These are phyloP conservation scores for Drosophila suzukii DNA, from an alignment of 1,140 invertebrate species.

Conservation along the genomic window DNA sequence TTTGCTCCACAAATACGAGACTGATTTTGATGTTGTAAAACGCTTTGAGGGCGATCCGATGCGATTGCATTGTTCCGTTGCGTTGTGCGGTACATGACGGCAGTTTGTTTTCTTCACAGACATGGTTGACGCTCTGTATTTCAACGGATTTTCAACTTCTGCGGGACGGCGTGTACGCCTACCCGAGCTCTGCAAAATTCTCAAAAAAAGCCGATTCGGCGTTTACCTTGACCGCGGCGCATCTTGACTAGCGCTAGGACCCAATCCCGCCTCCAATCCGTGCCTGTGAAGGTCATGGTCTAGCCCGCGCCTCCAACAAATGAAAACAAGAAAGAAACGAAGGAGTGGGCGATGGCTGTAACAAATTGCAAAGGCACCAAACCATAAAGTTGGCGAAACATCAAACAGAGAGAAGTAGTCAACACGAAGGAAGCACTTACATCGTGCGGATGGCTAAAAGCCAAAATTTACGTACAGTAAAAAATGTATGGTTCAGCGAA, in stretches of 20 bases:
- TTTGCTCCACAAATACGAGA: conserved; percentile 38
- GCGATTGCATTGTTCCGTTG: conserved; percentile 21
- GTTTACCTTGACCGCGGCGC: conserved; percentile 32
- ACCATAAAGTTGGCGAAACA: conserved; percentile 43
- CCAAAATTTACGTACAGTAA: conserved; percentile 60
- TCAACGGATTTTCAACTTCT: neutral
- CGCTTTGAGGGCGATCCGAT: conserved; percentile 16
- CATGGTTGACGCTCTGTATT: conserved; percentile 9
- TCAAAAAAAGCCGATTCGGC: conserved; percentile 7
- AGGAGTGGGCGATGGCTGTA: conserved; percentile 20
- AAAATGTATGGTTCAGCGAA: conserved; percentile 33
- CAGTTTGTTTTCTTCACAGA: conserved; percentile 27
- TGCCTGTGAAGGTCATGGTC: conserved; percentile 36
- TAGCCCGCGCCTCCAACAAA: conserved; percentile 1
- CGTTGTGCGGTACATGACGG: conserved; percentile 18
- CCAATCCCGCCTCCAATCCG: neutral
- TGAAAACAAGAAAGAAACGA: conserved; percentile 19
- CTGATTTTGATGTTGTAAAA: conserved; percentile 43
- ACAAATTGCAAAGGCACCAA: conserved; percentile 36
- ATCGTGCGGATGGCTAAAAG: conserved; percentile 19
- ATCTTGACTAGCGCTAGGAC: conserved; percentile 1
- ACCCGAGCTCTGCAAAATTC: neutral
- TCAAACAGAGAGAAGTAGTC: conserved; percentile 14
- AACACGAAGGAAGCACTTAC: conserved; percentile 38
- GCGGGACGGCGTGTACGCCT: neutral